A percentile compares a stretch with the other conserved stretches of the same genome.
phyloP scores from a whole-genome alignment of 1,140 invertebrate species.

The Armadillidium nasatum region DNA sequence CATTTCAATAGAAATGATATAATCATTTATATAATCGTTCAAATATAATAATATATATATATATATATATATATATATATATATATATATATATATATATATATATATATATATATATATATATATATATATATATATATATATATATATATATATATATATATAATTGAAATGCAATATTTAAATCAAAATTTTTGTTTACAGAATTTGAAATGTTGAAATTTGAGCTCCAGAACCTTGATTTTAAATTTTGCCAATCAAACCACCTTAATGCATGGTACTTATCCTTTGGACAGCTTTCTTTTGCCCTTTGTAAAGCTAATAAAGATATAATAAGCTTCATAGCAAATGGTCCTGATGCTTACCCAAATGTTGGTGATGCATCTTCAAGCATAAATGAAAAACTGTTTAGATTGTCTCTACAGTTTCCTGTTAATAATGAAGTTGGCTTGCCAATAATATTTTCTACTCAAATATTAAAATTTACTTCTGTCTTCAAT shows the following conservation, averaged over 20 bases:
- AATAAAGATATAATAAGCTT: slow-evolving; percentile 48
- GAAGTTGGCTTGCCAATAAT: slow-evolving; percentile 55
- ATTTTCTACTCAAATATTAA: slow-evolving; percentile 57
- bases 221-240: slow-evolving; percentile 54
- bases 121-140: too few species aligned
- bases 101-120: too few species aligned
- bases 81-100: too few species aligned
- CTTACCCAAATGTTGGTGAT: slow-evolving; percentile 28
- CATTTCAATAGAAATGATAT: too few species aligned
- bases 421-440: slow-evolving; percentile 56
- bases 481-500: slow-evolving; percentile 59
- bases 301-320: slow-evolving; percentile 24
- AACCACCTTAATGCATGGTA: slow-evolving; percentile 50
- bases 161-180: too few species aligned
- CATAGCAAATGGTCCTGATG: slow-evolving; percentile 58
- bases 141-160: too few species aligned
- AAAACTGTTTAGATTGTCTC: slow-evolving; percentile 49
- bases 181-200: background rate
- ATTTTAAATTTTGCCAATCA: slow-evolving; percentile 52
- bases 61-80: too few species aligned
- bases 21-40: too few species aligned
- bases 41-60: too few species aligned
- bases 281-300: slow-evolving; percentile 51
- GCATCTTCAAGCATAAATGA: slow-evolving; percentile 34
- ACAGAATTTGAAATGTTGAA: slow-evolving; percentile 47